phyloP scores from a whole-genome alignment of 2,888 invertebrate species.

The Torymus aiolomorphi region DNA sequence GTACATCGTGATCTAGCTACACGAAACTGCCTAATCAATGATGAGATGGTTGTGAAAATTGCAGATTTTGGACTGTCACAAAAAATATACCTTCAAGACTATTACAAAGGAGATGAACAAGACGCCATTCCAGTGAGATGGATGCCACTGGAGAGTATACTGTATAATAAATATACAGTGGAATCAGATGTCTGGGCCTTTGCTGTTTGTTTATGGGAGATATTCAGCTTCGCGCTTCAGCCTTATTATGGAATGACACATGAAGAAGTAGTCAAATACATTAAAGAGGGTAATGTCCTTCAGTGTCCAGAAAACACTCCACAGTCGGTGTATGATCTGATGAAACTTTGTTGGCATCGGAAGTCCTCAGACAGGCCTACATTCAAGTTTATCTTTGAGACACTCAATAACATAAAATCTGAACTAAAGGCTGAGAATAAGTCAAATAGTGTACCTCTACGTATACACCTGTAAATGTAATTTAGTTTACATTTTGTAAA shows the following conservation, averaged over 20 bases:
- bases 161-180: conserved; percentile 96
- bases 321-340: conserved; percentile 89
- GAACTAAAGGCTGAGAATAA: conserved; percentile 73
- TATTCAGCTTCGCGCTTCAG: conserved; percentile 96
- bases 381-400: conserved; percentile 88
- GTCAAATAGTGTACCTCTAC: conserved; percentile 69
- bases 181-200: conserved; percentile 99
- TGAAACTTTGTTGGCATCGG: conserved; percentile 95
- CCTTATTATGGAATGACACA: conserved; percentile 98
- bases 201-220: conserved; percentile 97
- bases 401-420: conserved; percentile 82
- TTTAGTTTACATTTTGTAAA: conserved; percentile 50
- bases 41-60: conserved; percentile 96
- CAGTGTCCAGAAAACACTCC: conserved; percentile 94
- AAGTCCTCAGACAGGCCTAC: conserved; percentile 91
- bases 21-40: conserved; percentile 95
- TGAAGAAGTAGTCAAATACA: conserved; percentile 95
- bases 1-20: conserved; percentile 97
- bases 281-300: conserved; percentile 94
- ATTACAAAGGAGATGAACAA: conserved; percentile 96
- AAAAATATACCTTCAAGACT: conserved; percentile 95
- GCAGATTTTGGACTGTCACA: conserved; percentile 98
- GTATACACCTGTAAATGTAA: conserved; percentile 69
- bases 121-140: conserved; percentile 97
- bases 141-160: conserved; percentile 98